Conservation (phyloP, 2,888 invertebrate species). For the Biston stratarius region DNA sequence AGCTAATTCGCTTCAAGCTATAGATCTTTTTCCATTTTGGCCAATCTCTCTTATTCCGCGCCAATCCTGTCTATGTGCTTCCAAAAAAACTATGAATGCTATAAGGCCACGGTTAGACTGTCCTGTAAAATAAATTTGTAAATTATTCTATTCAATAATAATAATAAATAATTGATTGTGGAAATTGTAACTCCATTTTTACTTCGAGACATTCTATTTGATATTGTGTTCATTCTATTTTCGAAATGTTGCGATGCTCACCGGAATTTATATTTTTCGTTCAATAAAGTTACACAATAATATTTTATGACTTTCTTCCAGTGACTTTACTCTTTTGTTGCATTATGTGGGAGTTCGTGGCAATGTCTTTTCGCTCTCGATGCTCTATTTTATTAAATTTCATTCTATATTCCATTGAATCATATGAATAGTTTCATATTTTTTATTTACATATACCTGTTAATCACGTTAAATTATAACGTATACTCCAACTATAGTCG, state of each 20-base stretch:
- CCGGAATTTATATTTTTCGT: conserved; percentile 21
- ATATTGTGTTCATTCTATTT: neutral
- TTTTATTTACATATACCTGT: too few species aligned
- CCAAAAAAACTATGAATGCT: too few species aligned
- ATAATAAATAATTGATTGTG: neutral
- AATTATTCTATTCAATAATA: neutral
- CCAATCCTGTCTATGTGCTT: too few species aligned
- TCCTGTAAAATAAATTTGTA: neutral
- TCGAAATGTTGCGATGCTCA: conserved; percentile 10
- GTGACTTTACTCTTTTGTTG: conserved; percentile 40
- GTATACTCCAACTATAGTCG: too few species aligned
- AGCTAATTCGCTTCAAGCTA: too few species aligned
- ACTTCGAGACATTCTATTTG: neutral
- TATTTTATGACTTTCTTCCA: conserved; percentile 31
- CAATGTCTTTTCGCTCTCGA: conserved; percentile 34
- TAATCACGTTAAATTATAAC: too few species aligned
- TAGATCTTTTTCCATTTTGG: too few species aligned
- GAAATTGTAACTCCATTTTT: conserved; percentile 1
- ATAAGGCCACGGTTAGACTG: too few species aligned
- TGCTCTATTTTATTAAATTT: conserved; percentile 15
- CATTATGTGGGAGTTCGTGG: conserved; percentile 41
- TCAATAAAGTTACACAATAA: conserved; percentile 29
- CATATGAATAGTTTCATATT: neutral
- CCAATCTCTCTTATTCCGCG: too few species aligned
- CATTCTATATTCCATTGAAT: conserved; percentile 36